These are phyloP conservation scores for Euphydryas editha DNA, from an alignment of 2,888 invertebrate genomes.

Conservation along the genomic window DNA sequence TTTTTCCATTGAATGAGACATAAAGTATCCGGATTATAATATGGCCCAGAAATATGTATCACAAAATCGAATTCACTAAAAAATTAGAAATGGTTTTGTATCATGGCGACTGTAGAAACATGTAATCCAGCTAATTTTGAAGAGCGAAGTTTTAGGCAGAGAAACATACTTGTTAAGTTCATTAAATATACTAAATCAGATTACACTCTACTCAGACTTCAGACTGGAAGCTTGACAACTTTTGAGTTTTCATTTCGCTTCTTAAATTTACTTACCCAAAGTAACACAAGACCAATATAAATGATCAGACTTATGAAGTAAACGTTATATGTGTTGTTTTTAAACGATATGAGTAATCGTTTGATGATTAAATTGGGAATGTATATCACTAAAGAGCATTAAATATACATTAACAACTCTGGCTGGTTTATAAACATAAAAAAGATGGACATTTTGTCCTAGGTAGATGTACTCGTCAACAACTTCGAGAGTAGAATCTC, in stretches of 20 bases:
- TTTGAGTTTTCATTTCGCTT: neutral
- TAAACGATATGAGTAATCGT: no score
- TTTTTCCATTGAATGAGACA: no score
- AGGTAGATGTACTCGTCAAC: no score
- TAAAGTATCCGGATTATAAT: neutral
- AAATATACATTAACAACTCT: no score
- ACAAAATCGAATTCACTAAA: neutral
- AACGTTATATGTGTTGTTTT: no score
- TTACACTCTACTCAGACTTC: conserved; percentile 45
- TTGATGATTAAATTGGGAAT: no score
- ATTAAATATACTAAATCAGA: conserved; percentile 61
- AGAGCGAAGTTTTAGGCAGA: conserved; percentile 49
- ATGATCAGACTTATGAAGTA: no score
- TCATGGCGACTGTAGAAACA: conserved; percentile 8
- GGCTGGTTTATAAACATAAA: no score
- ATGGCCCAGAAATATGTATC: neutral
- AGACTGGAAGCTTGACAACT: conserved; percentile 13
- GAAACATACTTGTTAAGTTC: conserved; percentile 54
- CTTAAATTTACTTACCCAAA: neutral
- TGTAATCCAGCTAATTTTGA: conserved; percentile 53
- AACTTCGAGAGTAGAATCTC: no score
- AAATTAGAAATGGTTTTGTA: conserved; percentile 5
- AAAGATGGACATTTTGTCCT: no score
- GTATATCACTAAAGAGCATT: no score
- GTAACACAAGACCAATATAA: neutral